Evolutionary conservation across 1,140 invertebrate genomes (phyloP).

Genomic region (Meloidogyne floridensis): DNA sequence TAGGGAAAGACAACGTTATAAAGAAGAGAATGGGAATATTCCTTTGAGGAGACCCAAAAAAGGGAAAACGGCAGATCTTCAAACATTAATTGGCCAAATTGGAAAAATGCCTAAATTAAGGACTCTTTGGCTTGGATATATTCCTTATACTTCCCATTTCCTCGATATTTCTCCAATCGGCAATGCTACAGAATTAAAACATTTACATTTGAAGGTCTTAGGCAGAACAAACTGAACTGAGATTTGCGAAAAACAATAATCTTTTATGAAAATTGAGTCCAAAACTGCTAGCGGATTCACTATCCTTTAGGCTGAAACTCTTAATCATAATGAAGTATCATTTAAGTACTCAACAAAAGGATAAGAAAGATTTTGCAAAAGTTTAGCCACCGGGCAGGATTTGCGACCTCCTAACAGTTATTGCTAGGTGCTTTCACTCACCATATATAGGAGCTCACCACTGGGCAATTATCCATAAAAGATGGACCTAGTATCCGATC

Average conservation of each 20-base stretch:
- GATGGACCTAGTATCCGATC: no score
- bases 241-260: not conserved
- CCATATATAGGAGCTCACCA: no score
- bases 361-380: no score
- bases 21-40: constrained; percentile 5
- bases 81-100: constrained; percentile 19
- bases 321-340: no score
- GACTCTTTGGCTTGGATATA: constrained; percentile 24
- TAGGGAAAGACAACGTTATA: constrained; percentile 10
- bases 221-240: not conserved
- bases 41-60: constrained; percentile 2
- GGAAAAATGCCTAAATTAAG: constrained; percentile 13
- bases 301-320: no score
- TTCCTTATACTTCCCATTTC: constrained; percentile 24
- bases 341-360: no score
- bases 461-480: no score
- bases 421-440: no score
- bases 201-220: constrained; percentile 29
- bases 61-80: constrained; percentile 11
- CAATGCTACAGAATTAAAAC: constrained; percentile 5
- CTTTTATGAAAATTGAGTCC: not conserved
- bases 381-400: no score
- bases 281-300: no score
- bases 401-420: no score
- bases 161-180: constrained; percentile 9